Percentiles rank a stretch among this genome's conserved stretches.
phyloP scores from a whole-genome alignment of 2,888 invertebrate genomes.

The Brachycybe producta region DNA sequence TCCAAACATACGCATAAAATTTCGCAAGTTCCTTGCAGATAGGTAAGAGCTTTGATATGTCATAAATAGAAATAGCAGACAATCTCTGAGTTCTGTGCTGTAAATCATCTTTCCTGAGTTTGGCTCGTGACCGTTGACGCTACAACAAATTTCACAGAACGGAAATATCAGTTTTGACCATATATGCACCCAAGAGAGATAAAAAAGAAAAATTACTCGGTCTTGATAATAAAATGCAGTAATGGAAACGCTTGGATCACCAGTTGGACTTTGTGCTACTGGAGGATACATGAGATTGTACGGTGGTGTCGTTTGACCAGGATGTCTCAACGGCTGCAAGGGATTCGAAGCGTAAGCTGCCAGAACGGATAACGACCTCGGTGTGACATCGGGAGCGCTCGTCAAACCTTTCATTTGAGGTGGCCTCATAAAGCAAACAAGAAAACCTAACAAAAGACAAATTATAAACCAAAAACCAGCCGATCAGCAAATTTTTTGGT shows the following conservation, averaged over 20 bases:
- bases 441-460: conserved; percentile 38
- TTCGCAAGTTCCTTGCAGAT: conserved; percentile 67
- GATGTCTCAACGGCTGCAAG: conserved; percentile 23
- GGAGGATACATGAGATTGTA: conserved; percentile 25
- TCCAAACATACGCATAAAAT: conserved; percentile 51
- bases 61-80: conserved; percentile 54
- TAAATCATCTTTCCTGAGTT: conserved; percentile 23
- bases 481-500: too few relatives aligned
- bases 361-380: conserved; percentile 60
- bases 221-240: conserved; percentile 70
- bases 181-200: too few relatives aligned
- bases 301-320: conserved; percentile 22
- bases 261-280: conserved; percentile 34
- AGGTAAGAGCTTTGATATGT: conserved; percentile 59
- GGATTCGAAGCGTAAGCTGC: conserved; percentile 35
- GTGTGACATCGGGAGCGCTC: conserved; percentile 49
- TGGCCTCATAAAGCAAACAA: conserved; percentile 75
- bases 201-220: conserved; percentile 40
- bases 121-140: conserved; percentile 19
- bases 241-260: conserved; percentile 42
- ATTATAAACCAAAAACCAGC: conserved; percentile 8
- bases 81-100: conserved; percentile 25
- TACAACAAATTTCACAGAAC: conserved; percentile 9
- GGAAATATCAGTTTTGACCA: background rate
- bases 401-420: conserved; percentile 51